phyloP scores from a whole-genome alignment of 2,113 vertebrate species.

The Furnarius figulus region DNA sequence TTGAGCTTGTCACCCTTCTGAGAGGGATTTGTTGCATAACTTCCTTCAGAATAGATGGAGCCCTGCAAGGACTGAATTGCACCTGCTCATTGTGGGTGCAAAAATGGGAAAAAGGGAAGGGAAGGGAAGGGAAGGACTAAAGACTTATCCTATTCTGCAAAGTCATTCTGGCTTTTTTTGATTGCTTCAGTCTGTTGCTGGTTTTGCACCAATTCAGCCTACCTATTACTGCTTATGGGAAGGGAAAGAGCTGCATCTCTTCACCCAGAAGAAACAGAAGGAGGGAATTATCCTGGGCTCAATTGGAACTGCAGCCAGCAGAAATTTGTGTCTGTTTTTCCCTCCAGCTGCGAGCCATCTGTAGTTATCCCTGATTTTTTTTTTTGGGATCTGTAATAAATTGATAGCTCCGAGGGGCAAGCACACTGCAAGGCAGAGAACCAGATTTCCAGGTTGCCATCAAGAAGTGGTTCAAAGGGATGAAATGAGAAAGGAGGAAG shows the following conservation, averaged over 20 bases:
- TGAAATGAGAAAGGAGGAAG: not conserved
- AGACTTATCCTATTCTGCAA: not conserved
- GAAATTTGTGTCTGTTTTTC: conserved; percentile 6
- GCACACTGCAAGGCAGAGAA: not conserved
- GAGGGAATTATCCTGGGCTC: conserved; percentile 42
- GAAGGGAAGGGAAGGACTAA: not conserved
- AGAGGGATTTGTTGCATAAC: not conserved
- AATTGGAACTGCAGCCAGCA: conserved; percentile 22
- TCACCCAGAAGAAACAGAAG: conserved; percentile 41
- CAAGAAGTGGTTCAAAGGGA: not conserved
- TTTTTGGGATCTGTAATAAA: not conserved
- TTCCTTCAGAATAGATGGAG: not conserved
- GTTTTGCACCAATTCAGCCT: not conserved
- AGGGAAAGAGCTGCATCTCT: not conserved
- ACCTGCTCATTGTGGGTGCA: not conserved
- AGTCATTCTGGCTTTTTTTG: not conserved
- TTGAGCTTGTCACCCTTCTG: not conserved
- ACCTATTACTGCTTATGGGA: not conserved
- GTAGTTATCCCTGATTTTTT: not conserved
- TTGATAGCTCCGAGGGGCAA: not conserved
- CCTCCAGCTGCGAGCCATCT: conserved; percentile 55
- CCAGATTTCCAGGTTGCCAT: not conserved
- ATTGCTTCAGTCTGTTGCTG: not conserved
- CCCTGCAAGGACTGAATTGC: not conserved
- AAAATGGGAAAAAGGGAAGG: not conserved